Evolutionary conservation across 2,113 vertebrate species (phyloP).

Genomic region (Nothocercus julius): DNA sequence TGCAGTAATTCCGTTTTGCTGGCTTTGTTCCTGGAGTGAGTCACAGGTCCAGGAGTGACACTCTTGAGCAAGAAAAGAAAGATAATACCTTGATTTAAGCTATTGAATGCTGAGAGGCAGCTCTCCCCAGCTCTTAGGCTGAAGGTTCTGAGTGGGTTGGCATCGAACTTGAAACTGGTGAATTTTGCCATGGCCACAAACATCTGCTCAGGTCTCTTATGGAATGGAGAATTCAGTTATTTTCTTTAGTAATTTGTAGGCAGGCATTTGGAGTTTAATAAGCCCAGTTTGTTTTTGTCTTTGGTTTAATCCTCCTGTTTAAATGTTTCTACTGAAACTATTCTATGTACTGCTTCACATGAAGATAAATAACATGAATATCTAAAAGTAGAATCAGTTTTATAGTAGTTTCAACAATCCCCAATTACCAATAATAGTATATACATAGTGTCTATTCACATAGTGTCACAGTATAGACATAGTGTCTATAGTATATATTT

Average conservation of each 20-base stretch:
- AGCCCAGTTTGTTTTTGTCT: neutral
- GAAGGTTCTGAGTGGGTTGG: neutral
- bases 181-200: neutral
- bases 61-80: neutral
- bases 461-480: too few species aligned
- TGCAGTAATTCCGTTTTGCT: neutral
- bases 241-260: fast-evolving
- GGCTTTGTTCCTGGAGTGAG: neutral
- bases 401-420: neutral
- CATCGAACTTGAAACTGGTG: neutral
- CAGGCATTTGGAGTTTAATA: neutral
- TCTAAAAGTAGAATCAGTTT: neutral
- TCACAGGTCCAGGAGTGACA: neutral
- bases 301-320: neutral
- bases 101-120: neutral
- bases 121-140: neutral
- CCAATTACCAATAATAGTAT: neutral
- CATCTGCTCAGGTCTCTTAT: neutral
- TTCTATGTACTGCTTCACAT: neutral
- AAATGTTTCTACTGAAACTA: neutral
- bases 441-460: neutral
- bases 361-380: neutral
- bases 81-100: neutral
- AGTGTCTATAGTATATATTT: too few species aligned
- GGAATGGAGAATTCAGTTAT: neutral